Conservation (phyloP, 2,888 invertebrate species). For the Tuta absoluta region DNA sequence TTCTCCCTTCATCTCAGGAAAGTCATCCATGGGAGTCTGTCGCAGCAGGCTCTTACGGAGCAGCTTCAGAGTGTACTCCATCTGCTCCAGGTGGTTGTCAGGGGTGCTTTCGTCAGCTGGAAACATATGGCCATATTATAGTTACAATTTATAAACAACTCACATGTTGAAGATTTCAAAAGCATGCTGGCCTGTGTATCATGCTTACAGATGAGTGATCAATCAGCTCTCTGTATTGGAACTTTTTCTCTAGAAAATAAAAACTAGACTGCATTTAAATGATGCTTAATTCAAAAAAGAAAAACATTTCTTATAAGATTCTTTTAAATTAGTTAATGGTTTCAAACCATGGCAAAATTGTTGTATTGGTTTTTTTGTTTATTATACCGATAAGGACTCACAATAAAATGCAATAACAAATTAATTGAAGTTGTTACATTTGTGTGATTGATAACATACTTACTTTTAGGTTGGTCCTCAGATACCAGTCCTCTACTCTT, state of each 20-base stretch:
- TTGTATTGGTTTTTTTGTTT: no score
- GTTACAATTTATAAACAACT: no score
- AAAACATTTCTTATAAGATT: background rate
- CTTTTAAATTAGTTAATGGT: background rate
- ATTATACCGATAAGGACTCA: no score
- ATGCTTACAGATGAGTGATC: no score
- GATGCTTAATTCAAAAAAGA: no score
- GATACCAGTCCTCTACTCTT: constrained; percentile 37
- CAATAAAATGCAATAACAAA: background rate
- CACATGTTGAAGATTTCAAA: no score
- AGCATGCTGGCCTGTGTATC: no score
- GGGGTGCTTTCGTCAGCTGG: constrained; percentile 34
- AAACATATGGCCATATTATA: background rate
- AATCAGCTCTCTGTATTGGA: no score
- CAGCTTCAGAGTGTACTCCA: constrained; percentile 66
- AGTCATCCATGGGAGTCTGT: constrained; percentile 38
- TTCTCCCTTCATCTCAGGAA: background rate
- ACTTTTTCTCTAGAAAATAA: no score
- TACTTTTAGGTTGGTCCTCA: background rate
- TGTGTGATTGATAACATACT: background rate
- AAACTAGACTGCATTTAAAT: no score
- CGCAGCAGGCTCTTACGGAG: constrained; percentile 71
- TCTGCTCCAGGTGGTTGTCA: constrained; percentile 60
- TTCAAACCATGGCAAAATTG: no score
- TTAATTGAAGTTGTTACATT: no score